Percentiles rank a stretch among this genome's conserved stretches.
These are phyloP conservation scores for Colletes latitarsis DNA, from an alignment of 1,140 invertebrate genomes.

Conservation along the genomic window DNA sequence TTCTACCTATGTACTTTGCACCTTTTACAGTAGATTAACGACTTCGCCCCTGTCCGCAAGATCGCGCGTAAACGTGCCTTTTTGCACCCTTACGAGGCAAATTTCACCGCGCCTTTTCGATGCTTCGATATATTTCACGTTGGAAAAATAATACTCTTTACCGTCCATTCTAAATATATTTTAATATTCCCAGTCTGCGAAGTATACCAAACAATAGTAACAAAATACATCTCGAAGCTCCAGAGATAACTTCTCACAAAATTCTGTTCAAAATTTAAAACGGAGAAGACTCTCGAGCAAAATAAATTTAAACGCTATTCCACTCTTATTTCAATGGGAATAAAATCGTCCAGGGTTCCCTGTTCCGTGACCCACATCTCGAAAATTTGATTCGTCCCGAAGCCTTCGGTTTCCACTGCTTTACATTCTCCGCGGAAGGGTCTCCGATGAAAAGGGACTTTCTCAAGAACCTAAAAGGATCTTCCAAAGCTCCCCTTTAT, in stretches of 20 bases:
- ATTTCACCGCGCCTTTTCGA: slow-evolving; percentile 33
- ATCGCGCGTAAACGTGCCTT: slow-evolving; percentile 46
- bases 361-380: neutral
- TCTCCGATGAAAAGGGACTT: slow-evolving; percentile 11
- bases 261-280: neutral
- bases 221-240: too few relatives aligned
- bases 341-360: neutral
- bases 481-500: slow-evolving; percentile 12
- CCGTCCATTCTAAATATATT: too few relatives aligned
- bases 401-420: slow-evolving; percentile 48
- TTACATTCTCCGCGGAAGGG: slow-evolving; percentile 37
- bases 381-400: slow-evolving; percentile 59
- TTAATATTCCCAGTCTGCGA: too few relatives aligned
- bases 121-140: neutral
- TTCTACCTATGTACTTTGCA: slow-evolving; percentile 57
- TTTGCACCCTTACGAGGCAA: slow-evolving; percentile 21
- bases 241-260: too few relatives aligned
- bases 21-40: slow-evolving; percentile 57
- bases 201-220: too few relatives aligned
- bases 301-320: too few relatives aligned
- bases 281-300: too few relatives aligned
- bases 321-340: too few relatives aligned
- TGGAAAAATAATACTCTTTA: neutral
- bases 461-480: slow-evolving; percentile 7
- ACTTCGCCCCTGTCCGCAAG: slow-evolving; percentile 9